A percentile compares a stretch with the other conserved stretches of the same genome.
phyloP scores from a whole-genome alignment of 1,140 invertebrate genomes.

The Oryzaephilus surinamensis region DNA sequence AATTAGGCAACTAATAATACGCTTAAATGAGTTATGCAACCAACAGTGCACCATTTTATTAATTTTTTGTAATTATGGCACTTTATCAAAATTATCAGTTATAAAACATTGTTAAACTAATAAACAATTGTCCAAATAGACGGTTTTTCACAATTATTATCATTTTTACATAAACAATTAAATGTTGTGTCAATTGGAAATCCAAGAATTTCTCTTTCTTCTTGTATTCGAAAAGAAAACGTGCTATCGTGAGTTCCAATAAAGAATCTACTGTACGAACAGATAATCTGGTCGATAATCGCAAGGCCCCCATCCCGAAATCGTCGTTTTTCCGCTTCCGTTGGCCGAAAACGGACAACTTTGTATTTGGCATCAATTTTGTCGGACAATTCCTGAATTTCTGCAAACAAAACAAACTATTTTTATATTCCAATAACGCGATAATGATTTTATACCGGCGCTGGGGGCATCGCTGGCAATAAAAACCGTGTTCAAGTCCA shows the following conservation, averaged over 20 bases:
- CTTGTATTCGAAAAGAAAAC: conserved; percentile 92
- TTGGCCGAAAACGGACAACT: conserved; percentile 42
- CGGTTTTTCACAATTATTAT: conserved; percentile 36
- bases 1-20: no score
- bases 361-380: conserved; percentile 31
- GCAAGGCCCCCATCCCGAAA: conserved; percentile 81
- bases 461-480: conserved; percentile 69
- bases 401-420: conserved; percentile 2
- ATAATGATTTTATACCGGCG: conserved; percentile 30
- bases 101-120: conserved; percentile 17
- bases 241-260: conserved; percentile 91
- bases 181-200: conserved; percentile 75
- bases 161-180: conserved; percentile 69
- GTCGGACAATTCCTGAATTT: conserved; percentile 3
- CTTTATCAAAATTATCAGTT: no score
- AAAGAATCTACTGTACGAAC: conserved; percentile 77
- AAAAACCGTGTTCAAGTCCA: conserved; percentile 57
- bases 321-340: conserved; percentile 34
- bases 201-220: conserved; percentile 90
- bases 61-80: no score
- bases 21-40: no score
- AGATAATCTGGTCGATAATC: conserved; percentile 94
- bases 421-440: background rate
- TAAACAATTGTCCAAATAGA: conserved; percentile 42
- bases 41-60: no score